Base-by-base conservation (phyloP, 2,797 vertebrate species). In the Platyrinchus mystaceus region DNA sequence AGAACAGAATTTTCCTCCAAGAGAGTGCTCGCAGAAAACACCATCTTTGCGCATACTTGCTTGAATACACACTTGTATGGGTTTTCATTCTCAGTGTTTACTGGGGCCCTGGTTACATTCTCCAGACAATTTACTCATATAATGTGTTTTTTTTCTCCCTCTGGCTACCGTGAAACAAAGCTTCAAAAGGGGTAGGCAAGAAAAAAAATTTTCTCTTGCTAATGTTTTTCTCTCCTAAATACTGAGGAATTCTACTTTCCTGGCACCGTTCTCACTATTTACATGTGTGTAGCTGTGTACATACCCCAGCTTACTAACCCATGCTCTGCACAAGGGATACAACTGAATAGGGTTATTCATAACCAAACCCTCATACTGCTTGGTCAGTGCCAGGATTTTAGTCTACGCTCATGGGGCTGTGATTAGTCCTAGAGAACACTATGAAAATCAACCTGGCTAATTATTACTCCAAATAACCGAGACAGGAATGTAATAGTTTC, bases 121-220 rank as follows among this genome's bases (percentile, higher is more conserved):
- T 96, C 93, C 93, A 96, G 94, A 85, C 95, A 94, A 95, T 93
- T 96, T 96, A 96, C 93, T 95, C 91, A 77, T 68, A 91, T 95
- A 96, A 96, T 95, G 78, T 89, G 82, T 19, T 7, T 79, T 91
- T 90, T 93, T 91, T 36, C 84, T 95, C 91, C 91, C 90, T 90
- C 89, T 86, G 93, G 93, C 95, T 95, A 94, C 83, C 0, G 2
- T 79, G 87, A 96, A 93, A 93, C 85, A 94, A 92, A 95, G 79
- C 79, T 93, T 91, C 85, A 86, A 94, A 91, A 91, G 56, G 44
- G n/a, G 46, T 19, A 88, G 74, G 44, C 77, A 90, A 87, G 39
- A 12, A 66, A 78, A 89, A 88, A 95, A 75, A 50, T 66, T 2
- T 47, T 28, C 50, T 75, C 34, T 81, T 0, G 0, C 59, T 92